These are phyloP conservation scores for Carapus acus DNA, from an alignment of 2,797 vertebrate genomes.

Conservation along the genomic window DNA sequence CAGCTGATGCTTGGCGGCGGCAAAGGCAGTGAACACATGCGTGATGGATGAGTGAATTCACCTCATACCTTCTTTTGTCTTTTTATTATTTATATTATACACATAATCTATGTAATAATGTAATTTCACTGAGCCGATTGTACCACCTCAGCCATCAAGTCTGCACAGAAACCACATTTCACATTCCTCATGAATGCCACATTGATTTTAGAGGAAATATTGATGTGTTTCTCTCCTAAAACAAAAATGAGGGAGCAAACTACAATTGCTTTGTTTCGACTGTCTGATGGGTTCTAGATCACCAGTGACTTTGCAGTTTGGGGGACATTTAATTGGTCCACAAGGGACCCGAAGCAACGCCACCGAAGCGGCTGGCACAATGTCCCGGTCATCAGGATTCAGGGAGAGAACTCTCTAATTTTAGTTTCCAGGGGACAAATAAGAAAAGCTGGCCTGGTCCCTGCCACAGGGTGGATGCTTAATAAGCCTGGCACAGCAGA, in stretches of 20 bases:
- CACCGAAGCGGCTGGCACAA: slow-evolving; percentile 37
- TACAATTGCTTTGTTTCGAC: slow-evolving; percentile 3
- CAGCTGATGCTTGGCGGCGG: too few relatives aligned
- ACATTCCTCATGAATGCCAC: too few relatives aligned
- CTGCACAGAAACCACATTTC: too few relatives aligned
- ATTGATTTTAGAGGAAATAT: too few relatives aligned
- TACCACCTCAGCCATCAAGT: too few relatives aligned
- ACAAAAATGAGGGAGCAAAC: slow-evolving; percentile 32
- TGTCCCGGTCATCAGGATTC: slow-evolving; percentile 44
- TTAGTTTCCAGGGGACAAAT: slow-evolving; percentile 40
- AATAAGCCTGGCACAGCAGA: slow-evolving; percentile 31
- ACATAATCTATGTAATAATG: too few relatives aligned
- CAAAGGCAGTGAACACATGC: too few relatives aligned
- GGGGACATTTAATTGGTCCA: slow-evolving; percentile 52
- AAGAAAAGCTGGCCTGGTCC: slow-evolving; percentile 33
- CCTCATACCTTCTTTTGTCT: too few relatives aligned
- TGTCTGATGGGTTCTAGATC: slow-evolving; percentile 28
- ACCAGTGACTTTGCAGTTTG: slow-evolving; percentile 22
- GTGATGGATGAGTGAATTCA: too few relatives aligned
- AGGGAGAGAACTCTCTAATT: slow-evolving; percentile 43
- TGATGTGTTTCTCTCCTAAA: slow-evolving; percentile 16
- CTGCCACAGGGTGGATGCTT: slow-evolving; percentile 32
- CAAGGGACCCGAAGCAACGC: slow-evolving; percentile 41
- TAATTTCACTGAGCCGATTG: too few relatives aligned
- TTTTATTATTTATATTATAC: too few relatives aligned